A percentile compares a stretch with the other conserved stretches of the same genome.
Evolutionary conservation across 2,888 invertebrate genomes (phyloP).

Genomic region (Campoletis raptor): DNA sequence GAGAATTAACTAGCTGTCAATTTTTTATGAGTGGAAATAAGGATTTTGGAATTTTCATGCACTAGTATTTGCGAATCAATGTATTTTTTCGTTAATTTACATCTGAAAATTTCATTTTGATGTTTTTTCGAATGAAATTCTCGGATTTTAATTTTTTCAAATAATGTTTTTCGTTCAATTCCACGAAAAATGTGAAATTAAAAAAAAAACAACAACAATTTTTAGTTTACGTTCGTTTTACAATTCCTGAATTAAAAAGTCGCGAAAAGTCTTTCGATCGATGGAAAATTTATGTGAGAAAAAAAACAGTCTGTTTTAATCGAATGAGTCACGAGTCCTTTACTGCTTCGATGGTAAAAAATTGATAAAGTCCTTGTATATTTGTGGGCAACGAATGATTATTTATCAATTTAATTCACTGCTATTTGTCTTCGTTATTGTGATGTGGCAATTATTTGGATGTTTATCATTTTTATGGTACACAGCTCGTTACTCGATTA

Average conservation of each 20-base stretch:
- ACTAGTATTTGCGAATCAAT: neutral
- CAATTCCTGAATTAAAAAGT: neutral
- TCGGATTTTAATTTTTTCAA: neutral
- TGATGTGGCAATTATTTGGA: neutral
- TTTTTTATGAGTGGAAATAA: neutral
- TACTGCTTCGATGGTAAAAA: neutral
- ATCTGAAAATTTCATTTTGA: neutral
- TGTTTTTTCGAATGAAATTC: neutral
- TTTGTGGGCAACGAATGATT: neutral
- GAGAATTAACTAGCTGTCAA: neutral
- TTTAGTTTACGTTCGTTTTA: neutral
- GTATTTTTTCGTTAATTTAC: neutral
- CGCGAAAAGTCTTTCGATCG: neutral
- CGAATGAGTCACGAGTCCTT: neutral
- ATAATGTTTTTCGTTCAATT: neutral
- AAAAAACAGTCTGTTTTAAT: neutral
- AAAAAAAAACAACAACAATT: neutral
- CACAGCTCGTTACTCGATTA: neutral
- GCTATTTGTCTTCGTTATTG: slow-evolving; percentile 4
- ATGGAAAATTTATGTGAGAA: neutral
- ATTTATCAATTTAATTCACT: neutral
- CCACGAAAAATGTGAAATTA: neutral
- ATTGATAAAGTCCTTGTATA: slow-evolving; percentile 4
- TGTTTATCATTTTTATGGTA: neutral
- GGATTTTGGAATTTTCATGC: neutral